Conservation (phyloP, 2,888 invertebrate genomes). For the Andrena chrysosceles region DNA sequence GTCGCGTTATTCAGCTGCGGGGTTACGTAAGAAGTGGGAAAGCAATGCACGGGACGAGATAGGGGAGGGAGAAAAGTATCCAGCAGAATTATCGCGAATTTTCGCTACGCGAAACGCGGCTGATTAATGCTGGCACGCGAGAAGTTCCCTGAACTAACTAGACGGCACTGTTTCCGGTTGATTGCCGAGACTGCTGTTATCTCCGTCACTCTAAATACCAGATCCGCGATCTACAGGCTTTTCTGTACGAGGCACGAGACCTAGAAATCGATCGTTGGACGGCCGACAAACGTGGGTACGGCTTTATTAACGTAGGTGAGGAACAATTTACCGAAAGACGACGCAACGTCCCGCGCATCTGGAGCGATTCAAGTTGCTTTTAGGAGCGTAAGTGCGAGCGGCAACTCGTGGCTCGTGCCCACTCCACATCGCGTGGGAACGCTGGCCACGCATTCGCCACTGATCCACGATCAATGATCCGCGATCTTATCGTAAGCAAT, state of each 20-base stretch:
- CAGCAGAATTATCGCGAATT: constrained; percentile 24
- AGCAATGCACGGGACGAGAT: not conserved
- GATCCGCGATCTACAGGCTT: not conserved
- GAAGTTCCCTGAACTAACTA: constrained; percentile 14
- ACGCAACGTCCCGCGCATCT: constrained; percentile 60
- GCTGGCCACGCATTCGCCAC: not conserved
- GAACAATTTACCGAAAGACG: constrained; percentile 51
- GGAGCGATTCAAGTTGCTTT: constrained; percentile 46
- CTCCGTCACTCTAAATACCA: constrained; percentile 7
- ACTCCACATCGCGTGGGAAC: constrained; percentile 60
- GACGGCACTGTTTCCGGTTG: constrained; percentile 31
- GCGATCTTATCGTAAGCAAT: constrained; percentile 8
- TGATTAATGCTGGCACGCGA: constrained; percentile 46
- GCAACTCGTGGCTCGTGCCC: constrained; percentile 47
- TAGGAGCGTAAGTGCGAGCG: constrained; percentile 40
- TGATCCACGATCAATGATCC: constrained; percentile 29
- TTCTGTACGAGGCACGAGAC: constrained; percentile 24
- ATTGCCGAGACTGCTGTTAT: constrained; percentile 15
- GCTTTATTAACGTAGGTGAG: constrained; percentile 68
- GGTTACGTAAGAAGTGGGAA: constrained; percentile 19
- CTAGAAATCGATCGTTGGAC: constrained; percentile 49
- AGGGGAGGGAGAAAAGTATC: constrained; percentile 4
- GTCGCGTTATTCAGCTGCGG: not conserved
- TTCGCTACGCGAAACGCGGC: constrained; percentile 10
- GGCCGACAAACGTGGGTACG: constrained; percentile 49